Base-by-base conservation (phyloP, 1,140 invertebrate species). In the Conopomorpha cramerella region DNA sequence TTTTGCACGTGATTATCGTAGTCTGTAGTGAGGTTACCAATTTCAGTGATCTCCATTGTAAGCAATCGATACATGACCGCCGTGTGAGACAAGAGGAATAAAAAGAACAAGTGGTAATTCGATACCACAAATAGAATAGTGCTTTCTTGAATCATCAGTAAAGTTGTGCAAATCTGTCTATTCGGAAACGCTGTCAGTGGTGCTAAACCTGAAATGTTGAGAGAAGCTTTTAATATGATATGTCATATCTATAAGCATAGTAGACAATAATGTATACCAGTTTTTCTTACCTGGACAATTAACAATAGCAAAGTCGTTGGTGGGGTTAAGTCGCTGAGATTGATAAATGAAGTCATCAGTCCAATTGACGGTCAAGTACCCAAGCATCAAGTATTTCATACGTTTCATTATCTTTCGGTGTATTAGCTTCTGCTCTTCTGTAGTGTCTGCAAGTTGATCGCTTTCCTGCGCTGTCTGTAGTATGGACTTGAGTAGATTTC, bases 1-100 rank as follows among this genome's bases (percentile, higher is more conserved):
- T 51, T 23, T 30, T 46, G 55, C 0, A 57, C 56, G 1, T 16
- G 11, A 27, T 11, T 2, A 12, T n/a, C n/a, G n/a, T n/a, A n/a
- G n/a, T n/a, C n/a, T n/a, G n/a, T n/a, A n/a, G n/a, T n/a, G n/a
- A n/a, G n/a, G n/a, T n/a, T n/a, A n/a, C n/a, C n/a, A n/a, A n/a
- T n/a, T n/a, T n/a, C n/a, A n/a, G n/a, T n/a, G n/a, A n/a, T n/a
- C n/a, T n/a, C n/a, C n/a, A n/a, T n/a, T n/a, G n/a, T n/a, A n/a
- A n/a, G 31, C 18, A 68, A 30, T 26, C 50, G 37, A 16, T 60
- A 73, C 53, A 71, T 60, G 0, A 43, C 46, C 3, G 64, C 39
- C 2, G 64, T 63, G 11, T 71, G 62, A 4, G 51, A 46, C 33
- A 71, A 60, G 1, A 71, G 34, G 8, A 67, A 45, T 1, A 68